Evolutionary conservation across 35 echinoderm and acorn worm genomes (phyloP).

Genomic region (Hemicentrotus pulcherrimus): DNA sequence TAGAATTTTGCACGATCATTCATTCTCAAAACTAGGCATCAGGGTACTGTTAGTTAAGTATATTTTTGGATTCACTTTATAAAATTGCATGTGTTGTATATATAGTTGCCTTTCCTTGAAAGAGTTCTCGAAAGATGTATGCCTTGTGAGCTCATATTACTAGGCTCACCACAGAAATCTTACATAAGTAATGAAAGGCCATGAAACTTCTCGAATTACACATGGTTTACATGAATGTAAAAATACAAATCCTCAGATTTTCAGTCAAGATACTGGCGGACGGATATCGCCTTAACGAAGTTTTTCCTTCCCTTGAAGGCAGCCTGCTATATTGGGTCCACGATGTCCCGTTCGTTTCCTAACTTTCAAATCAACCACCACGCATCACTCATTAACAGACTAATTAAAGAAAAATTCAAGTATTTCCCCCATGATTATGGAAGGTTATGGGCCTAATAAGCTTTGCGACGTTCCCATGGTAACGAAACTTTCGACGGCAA

Average conservation of each 20-base stretch:
- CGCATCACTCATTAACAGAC: not conserved
- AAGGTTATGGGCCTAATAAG: not conserved
- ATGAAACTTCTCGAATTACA: not conserved
- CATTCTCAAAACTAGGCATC: not conserved
- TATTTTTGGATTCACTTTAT: not conserved
- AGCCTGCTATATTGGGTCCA: not conserved
- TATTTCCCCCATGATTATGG: too few relatives aligned
- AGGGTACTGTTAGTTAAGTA: not conserved
- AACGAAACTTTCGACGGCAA: too few relatives aligned
- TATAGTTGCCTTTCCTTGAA: not conserved
- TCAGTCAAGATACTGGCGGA: not conserved
- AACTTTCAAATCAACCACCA: not conserved
- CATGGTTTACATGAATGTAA: not conserved
- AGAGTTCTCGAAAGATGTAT: not conserved
- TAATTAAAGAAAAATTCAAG: not conserved
- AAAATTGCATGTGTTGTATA: not conserved
- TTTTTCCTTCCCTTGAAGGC: slow-evolving; percentile 6
- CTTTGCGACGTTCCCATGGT: not conserved
- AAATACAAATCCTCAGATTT: not conserved
- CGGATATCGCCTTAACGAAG: not conserved
- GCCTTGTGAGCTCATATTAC: not conserved
- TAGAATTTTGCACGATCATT: not conserved
- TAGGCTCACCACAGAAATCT: not conserved
- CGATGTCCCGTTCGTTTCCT: not conserved
- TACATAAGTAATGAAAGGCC: not conserved